Percentiles rank a stretch among this genome's conserved stretches.
Conservation (phyloP, 2,888 invertebrate genomes). For the Gymnoscelis rufifasciata region DNA sequence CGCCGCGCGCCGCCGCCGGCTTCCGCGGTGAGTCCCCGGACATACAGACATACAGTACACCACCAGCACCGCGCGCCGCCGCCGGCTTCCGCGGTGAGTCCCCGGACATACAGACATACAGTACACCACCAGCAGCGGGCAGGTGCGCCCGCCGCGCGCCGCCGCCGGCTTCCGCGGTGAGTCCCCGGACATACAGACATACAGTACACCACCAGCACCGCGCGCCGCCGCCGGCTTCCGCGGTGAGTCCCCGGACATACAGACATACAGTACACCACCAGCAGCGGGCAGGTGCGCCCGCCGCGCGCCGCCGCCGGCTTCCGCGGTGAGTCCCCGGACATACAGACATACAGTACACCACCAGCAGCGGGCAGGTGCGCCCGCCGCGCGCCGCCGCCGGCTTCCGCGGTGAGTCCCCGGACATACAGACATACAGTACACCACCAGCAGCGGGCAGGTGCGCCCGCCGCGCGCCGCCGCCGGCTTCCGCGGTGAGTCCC, state of each 20-base stretch:
- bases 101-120: slow-evolving; percentile 68
- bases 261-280: slow-evolving; percentile 91
- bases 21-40: slow-evolving; percentile 85
- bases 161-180: slow-evolving; percentile 96
- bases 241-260: slow-evolving; percentile 55
- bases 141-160: slow-evolving; percentile 95
- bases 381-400: slow-evolving; percentile 86
- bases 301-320: slow-evolving; percentile 84
- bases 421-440: slow-evolving; percentile 87
- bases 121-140: slow-evolving; percentile 97
- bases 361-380: slow-evolving; percentile 95
- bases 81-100: slow-evolving; percentile 93
- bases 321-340: background rate
- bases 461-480: slow-evolving; percentile 91
- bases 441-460: slow-evolving; percentile 96
- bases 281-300: slow-evolving; percentile 96
- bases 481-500: background rate
- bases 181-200: background rate
- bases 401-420: slow-evolving; percentile 51
- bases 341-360: slow-evolving; percentile 94
- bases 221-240: slow-evolving; percentile 98
- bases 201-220: slow-evolving; percentile 97
- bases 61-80: slow-evolving; percentile 95
- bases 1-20: slow-evolving; percentile 97
- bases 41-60: slow-evolving; percentile 86